A percentile compares a stretch with the other conserved stretches of the same genome.
phyloP scores from a whole-genome alignment of 2,113 vertebrate species.

The Eolophus roseicapilla region DNA sequence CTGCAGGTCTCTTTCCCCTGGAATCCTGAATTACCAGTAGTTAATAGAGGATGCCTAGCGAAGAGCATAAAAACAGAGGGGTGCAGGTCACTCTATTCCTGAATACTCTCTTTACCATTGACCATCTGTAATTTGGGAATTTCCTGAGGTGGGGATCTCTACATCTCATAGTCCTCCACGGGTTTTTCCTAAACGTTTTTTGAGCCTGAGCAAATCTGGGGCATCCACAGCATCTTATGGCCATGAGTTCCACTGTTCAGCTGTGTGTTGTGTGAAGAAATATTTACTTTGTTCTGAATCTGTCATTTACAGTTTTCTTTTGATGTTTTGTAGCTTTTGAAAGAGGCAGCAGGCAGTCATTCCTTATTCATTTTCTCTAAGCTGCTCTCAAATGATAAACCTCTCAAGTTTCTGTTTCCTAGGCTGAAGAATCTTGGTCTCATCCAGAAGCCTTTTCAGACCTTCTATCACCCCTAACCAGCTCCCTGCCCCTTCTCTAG shows the following conservation, averaged over 20 bases:
- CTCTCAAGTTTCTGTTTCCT: not conserved
- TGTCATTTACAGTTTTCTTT: slow-evolving; percentile 1
- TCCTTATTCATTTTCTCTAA: not conserved
- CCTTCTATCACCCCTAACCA: not conserved
- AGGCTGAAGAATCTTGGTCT: not conserved
- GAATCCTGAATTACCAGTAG: not conserved
- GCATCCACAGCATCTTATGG: not conserved
- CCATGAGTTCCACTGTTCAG: not conserved
- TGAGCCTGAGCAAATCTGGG: not conserved
- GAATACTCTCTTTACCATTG: not conserved
- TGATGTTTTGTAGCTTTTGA: not conserved
- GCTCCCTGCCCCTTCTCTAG: not conserved
- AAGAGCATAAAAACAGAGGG: not conserved
- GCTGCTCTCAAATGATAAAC: not conserved
- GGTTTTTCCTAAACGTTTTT: not conserved
- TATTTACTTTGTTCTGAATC: slow-evolving; percentile 21
- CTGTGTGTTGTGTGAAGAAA: not conserved
- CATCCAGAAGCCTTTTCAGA: not conserved
- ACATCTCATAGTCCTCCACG: not conserved
- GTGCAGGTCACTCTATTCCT: not conserved
- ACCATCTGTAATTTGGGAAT: not conserved
- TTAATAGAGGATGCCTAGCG: not conserved
- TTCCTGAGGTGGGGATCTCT: not conserved
- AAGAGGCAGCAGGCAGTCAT: not conserved
- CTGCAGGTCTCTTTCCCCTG: not conserved